Evolutionary conservation across 2,888 invertebrate genomes (phyloP).

Genomic region (Cheilosia grossa): DNA sequence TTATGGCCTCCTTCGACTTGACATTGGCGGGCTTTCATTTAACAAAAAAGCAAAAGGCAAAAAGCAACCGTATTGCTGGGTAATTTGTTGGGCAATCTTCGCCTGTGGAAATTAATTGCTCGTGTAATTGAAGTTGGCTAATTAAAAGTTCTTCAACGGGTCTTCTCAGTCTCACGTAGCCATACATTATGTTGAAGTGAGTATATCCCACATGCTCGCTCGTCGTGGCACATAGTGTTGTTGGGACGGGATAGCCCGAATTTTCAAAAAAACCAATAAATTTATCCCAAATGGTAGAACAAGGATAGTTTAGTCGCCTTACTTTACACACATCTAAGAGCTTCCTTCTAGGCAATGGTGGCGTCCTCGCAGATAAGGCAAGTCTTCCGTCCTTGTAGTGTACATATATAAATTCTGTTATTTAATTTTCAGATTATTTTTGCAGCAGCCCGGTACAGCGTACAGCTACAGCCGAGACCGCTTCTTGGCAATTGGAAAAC

Average conservation of each 20-base stretch:
- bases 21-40: slow-evolving; percentile 46
- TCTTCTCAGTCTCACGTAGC: slow-evolving; percentile 40
- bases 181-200: slow-evolving; percentile 20
- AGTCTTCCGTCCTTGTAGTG: slow-evolving; percentile 16
- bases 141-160: slow-evolving; percentile 67
- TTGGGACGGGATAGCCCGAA: slow-evolving; percentile 21
- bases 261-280: slow-evolving; percentile 61
- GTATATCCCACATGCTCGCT: slow-evolving; percentile 42
- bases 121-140: slow-evolving; percentile 73
- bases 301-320: slow-evolving; percentile 46
- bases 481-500: slow-evolving; percentile 50
- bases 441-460: slow-evolving; percentile 7
- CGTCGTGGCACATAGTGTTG: neutral
- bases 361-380: slow-evolving; percentile 34
- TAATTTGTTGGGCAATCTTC: slow-evolving; percentile 68
- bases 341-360: slow-evolving; percentile 24
- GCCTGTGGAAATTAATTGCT: slow-evolving; percentile 64
- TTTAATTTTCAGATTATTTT: slow-evolving; percentile 65
- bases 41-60: slow-evolving; percentile 24
- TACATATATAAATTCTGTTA: slow-evolving; percentile 54
- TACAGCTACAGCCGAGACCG: neutral
- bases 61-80: slow-evolving; percentile 44
- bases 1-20: slow-evolving; percentile 62
- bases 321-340: slow-evolving; percentile 28
- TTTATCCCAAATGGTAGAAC: slow-evolving; percentile 45